Percentiles rank a stretch among this genome's conserved stretches.
Conservation (phyloP, 2,113 vertebrate species). For the Grus americana region DNA sequence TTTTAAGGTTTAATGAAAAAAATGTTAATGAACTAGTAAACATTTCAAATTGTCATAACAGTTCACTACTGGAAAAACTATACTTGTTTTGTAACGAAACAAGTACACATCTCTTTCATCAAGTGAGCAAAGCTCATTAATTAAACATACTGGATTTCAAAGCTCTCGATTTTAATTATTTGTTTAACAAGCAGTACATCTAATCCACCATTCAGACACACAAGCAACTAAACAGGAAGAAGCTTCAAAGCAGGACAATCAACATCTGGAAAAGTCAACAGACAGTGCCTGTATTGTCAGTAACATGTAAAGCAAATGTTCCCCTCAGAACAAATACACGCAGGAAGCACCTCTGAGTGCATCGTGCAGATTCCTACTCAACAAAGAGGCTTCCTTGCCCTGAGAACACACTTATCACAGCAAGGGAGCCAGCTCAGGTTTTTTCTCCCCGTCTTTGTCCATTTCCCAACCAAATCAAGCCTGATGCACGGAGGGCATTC, state of each 20-base stretch:
- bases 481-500: not conserved
- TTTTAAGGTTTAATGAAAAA: constrained; percentile 26
- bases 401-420: not conserved
- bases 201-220: constrained; percentile 15
- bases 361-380: not conserved
- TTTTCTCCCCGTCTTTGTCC: not conserved
- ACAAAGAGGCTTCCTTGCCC: not conserved
- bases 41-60: constrained; percentile 24
- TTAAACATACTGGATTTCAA: constrained; percentile 47
- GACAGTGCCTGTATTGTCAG: not conserved
- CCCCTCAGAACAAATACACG: not conserved
- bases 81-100: not conserved
- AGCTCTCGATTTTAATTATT: constrained; percentile 41
- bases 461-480: not conserved
- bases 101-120: constrained; percentile 27
- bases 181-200: constrained; percentile 31
- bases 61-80: not conserved
- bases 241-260: constrained; percentile 41
- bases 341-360: not conserved
- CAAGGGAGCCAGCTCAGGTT: not conserved
- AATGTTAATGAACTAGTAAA: constrained; percentile 4
- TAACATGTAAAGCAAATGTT: not conserved
- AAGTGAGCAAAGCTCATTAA: constrained; percentile 40
- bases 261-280: constrained; percentile 59
- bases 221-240: constrained; percentile 46